Evolutionary conservation across 2,113 vertebrate genomes (phyloP), one percentile per base, ranked within the genome.

Genomic region (Leptodactylus fuscus): DNA sequence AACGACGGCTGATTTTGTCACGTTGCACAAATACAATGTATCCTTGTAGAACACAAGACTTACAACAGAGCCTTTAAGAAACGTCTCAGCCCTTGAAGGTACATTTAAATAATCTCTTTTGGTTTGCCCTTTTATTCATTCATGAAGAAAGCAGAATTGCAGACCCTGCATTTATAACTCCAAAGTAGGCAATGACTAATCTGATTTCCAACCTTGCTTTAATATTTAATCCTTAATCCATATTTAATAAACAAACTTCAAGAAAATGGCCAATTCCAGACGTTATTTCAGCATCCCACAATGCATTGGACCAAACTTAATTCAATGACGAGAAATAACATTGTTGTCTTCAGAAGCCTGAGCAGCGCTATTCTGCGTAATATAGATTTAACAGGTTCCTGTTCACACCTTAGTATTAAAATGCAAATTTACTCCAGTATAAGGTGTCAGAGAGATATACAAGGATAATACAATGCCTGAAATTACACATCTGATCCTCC

Each of bases 221-320:
- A 86, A 86, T 86, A 86, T 86, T 86, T 86, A 70, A 86, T 86
- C 65, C 67, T 81, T 86, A 86, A 86, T 86, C 78, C 84, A 86
- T 81, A 86, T 86, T 81, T 86, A 86, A 86, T 86, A 86, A 73
- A 86, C 36, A 86, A 86, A 85, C 74, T 79, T 49, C 75, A 85
- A 49, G 49, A 78, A 86, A 85, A 80, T 73, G 67, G 65, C 49
- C 84, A 86, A 48, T 86, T 51, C 34, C 70, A 55, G 67, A 78
- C 48, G 53, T 70, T 69, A 85, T 85, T 46, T 79, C 22, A 81
- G 70, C 78, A 81, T 81, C 49, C 49, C 76, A 79, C 60, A 86
- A 81, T 86, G 34, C 49, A 53, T 60, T 73, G 24, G 24, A n/a
- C 55, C 34, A 10, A 60, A 73, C 12, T 29, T 60, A 86, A 86